These are phyloP conservation scores for Leptopilina myrica DNA, from an alignment of 2,888 invertebrate genomes.

Conservation along the genomic window DNA sequence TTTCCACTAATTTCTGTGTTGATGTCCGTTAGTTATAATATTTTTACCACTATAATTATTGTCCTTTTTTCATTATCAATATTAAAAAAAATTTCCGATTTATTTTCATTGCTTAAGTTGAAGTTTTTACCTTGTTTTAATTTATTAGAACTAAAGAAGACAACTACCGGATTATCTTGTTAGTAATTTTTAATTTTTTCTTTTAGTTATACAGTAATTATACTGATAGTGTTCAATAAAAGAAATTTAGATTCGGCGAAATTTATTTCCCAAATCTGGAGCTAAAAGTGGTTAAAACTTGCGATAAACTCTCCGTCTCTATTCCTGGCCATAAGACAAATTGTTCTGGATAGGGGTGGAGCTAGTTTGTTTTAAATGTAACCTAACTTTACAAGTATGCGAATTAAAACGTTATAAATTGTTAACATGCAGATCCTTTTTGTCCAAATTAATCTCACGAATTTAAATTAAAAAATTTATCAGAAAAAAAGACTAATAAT, in stretches of 20 bases:
- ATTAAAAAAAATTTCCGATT: too few relatives aligned
- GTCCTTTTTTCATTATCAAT: too few relatives aligned
- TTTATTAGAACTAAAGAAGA: too few relatives aligned
- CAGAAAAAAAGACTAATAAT: too few relatives aligned
- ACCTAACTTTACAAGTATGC: conserved; percentile 24
- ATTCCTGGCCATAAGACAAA: conserved; percentile 32
- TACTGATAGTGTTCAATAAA: not conserved
- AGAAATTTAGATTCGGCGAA: conserved; percentile 2
- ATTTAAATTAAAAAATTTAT: not conserved
- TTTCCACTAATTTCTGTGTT: too few relatives aligned
- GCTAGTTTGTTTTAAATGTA: conserved; percentile 28
- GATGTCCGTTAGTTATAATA: too few relatives aligned
- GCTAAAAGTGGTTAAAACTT: conserved; percentile 33
- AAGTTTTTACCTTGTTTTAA: too few relatives aligned
- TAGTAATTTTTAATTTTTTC: not conserved
- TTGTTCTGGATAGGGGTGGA: conserved; percentile 7
- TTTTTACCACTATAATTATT: too few relatives aligned
- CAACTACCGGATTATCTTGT: not conserved
- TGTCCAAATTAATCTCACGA: not conserved
- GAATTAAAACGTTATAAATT: conserved; percentile 40
- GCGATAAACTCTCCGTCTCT: conserved; percentile 28
- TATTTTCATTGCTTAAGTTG: too few relatives aligned
- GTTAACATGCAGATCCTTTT: too few relatives aligned
- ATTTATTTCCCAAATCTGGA: not conserved
- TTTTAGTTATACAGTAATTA: not conserved